Evolutionary conservation across 2,113 vertebrate genomes (phyloP), one percentile per base, ranked within the genome.

Genomic region (Tyto alba): DNA sequence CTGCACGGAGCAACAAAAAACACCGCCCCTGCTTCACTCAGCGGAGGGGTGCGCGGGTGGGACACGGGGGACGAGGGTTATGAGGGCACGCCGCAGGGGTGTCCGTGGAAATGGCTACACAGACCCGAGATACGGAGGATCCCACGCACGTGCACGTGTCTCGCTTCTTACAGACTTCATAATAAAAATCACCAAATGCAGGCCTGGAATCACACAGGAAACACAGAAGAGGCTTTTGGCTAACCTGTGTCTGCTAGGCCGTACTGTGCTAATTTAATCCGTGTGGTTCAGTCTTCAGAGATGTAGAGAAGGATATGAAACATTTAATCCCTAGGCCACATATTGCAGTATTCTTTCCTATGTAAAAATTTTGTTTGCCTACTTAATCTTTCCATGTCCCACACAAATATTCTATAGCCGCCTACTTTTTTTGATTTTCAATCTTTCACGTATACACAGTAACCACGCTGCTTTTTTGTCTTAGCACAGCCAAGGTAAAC

Each of bases 31-130:
- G 29, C 32, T 60, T 41, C 25, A 12, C 63, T 34, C 47, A 45
- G n/a, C 38, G 19, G 3, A 16, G 38, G 13, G 43, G 13, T 36
- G 29, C 1, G 0, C 2, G 16, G 59, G 7, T 8, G 32, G n/a
- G n/a, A 41, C 52, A 12, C 10, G 1, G 8, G 9, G 34, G 45
- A n/a, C 4, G 9, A 41, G 56, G 30, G 45, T 27, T 15, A 23
- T 1, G 7, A 29, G 23, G 47, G 21, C 15, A 4, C 5, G 34
- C n/a, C 50, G 55, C 40, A 8, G 12, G 15, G 38, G 41, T 1
- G 3, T 9, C 14, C 56, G 26, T 9, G 79, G 48, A 57, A 66
- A 53, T 1, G 8, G 12, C 21, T 34, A 17, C 29, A 34, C 10
- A 47, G 30, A 59, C 14, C 11, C 74, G 41, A 32, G 10, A 0